Evolutionary conservation across 2,113 vertebrate species (phyloP).

Genomic region (Hemicordylus capensis): DNA sequence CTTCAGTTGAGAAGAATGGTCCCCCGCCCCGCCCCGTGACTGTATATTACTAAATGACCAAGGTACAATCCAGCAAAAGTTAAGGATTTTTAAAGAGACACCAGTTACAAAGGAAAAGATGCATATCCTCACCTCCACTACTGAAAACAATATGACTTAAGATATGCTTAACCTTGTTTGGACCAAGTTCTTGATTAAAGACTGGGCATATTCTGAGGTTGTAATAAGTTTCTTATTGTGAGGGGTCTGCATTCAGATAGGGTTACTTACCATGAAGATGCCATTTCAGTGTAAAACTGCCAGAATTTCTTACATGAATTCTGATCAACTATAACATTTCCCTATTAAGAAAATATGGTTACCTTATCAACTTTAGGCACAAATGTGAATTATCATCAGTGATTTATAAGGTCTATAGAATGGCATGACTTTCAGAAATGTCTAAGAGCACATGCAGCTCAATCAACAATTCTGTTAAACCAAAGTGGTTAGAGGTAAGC

Average conservation of each 20-base stretch:
- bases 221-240: neutral
- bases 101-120: too few relatives aligned
- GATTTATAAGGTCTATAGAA: neutral
- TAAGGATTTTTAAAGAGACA: too few relatives aligned
- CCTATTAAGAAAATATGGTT: neutral
- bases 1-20: neutral
- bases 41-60: neutral
- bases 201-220: neutral
- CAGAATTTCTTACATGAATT: neutral
- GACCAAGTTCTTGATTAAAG: neutral
- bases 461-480: neutral
- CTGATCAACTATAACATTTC: neutral
- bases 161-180: neutral
- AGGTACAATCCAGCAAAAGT: neutral
- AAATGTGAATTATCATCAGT: neutral
- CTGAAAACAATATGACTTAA: neutral
- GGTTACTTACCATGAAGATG: neutral
- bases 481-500: neutral
- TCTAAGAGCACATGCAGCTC: neutral
- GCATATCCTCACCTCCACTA: neutral
- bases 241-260: neutral
- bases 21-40: too few relatives aligned
- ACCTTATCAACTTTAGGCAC: conserved; percentile 9
- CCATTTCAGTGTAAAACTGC: neutral
- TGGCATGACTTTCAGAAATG: neutral